Evolutionary conservation across 2,888 invertebrate genomes (phyloP).

Genomic region (Cabera pusaria): DNA sequence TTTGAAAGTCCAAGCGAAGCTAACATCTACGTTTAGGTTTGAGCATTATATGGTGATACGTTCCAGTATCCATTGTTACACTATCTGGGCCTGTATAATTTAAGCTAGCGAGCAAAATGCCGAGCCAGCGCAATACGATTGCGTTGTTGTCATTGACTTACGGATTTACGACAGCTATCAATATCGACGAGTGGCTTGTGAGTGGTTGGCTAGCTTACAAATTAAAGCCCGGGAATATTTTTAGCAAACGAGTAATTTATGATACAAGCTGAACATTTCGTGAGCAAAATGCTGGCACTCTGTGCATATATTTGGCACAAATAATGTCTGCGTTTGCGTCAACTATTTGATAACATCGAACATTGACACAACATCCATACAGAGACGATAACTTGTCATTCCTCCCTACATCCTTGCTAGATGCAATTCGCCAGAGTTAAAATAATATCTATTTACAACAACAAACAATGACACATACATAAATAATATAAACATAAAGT

Average conservation of each 20-base stretch:
- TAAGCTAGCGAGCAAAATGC: no score
- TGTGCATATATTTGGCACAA: conserved; percentile 70
- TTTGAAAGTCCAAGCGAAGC: conserved; percentile 37
- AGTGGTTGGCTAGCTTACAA: no score
- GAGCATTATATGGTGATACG: conserved; percentile 23
- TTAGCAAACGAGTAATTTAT: no score
- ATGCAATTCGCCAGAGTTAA: conserved; percentile 36
- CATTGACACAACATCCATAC: conserved; percentile 21
- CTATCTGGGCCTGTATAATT: no score
- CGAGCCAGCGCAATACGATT: no score
- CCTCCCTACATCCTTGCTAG: conserved; percentile 26
- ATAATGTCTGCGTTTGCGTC: conserved; percentile 44
- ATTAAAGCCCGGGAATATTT: no score
- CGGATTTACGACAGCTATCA: no score
- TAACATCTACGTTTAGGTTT: conserved; percentile 27
- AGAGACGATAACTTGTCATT: no score
- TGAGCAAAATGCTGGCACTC: conserved; percentile 57
- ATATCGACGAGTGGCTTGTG: no score
- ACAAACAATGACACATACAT: conserved; percentile 35
- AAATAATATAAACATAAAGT: conserved; percentile 30
- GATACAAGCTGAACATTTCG: no score
- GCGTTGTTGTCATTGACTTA: no score
- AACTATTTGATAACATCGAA: conserved; percentile 26
- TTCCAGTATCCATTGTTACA: no score
- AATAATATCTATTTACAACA: conserved; percentile 41